Evolutionary conservation across 1,140 invertebrate species (phyloP).

Genomic region (Hestina assimilis): DNA sequence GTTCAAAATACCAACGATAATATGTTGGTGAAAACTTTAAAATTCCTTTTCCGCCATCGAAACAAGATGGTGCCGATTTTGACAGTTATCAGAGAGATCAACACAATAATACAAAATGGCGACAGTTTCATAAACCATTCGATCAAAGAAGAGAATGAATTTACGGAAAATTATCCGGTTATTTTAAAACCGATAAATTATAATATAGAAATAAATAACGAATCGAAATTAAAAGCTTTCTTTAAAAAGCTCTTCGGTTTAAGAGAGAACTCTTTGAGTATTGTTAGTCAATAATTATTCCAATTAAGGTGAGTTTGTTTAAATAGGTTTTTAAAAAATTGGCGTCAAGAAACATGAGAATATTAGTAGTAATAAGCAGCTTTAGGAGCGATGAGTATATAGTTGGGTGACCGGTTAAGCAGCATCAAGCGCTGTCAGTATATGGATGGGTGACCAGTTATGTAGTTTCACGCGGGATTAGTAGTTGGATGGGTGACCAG

Average conservation of each 20-base stretch:
- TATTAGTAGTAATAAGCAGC: too few relatives aligned
- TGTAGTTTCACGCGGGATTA: too few relatives aligned
- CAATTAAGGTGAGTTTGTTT: too few relatives aligned
- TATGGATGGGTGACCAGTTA: too few relatives aligned
- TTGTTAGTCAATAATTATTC: conserved; percentile 31
- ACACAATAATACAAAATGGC: conserved; percentile 44
- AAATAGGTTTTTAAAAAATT: too few relatives aligned
- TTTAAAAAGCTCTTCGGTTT: conserved; percentile 49
- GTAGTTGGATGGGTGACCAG: too few relatives aligned
- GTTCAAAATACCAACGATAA: conserved; percentile 38
- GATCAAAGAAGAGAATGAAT: conserved; percentile 47
- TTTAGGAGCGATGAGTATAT: too few relatives aligned
- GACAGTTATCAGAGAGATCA: conserved; percentile 49
- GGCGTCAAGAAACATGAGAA: too few relatives aligned
- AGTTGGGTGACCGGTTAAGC: too few relatives aligned
- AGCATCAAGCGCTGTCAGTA: too few relatives aligned
- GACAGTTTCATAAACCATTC: conserved; percentile 47
- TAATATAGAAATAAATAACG: conserved; percentile 39
- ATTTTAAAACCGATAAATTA: conserved; percentile 28
- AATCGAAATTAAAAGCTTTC: conserved; percentile 31
- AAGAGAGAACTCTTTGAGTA: conserved; percentile 34
- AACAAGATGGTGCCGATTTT: conserved; percentile 42
- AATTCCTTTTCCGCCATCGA: conserved; percentile 39
- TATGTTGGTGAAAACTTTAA: conserved; percentile 39
- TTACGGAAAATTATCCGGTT: conserved; percentile 35